These are phyloP conservation scores for Drosophila percnosoma DNA, from an alignment of 2,888 invertebrate species.

Conservation along the genomic window DNA sequence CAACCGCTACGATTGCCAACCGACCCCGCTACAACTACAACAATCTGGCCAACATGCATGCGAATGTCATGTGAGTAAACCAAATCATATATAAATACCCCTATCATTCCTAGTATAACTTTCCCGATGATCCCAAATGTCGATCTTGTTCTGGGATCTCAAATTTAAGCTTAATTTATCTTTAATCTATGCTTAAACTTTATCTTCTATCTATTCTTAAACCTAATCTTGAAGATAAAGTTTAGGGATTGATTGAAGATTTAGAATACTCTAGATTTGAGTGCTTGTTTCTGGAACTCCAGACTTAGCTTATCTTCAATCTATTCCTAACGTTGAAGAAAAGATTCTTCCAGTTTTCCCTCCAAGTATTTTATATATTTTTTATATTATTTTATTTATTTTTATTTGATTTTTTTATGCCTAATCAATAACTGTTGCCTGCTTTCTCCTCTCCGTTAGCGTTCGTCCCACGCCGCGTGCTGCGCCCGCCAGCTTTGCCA, in stretches of 20 bases:
- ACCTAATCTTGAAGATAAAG: not conserved
- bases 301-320: not conserved
- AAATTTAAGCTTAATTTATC: too few species aligned
- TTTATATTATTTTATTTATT: too few species aligned
- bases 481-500: constrained; percentile 85
- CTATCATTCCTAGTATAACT: too few species aligned
- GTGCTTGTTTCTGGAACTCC: not conserved
- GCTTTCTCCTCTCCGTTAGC: constrained; percentile 41
- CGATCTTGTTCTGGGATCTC: too few species aligned
- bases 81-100: too few species aligned
- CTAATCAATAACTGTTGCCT: not conserved
- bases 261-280: not conserved
- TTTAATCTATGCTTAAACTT: too few species aligned
- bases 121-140: too few species aligned
- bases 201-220: not conserved
- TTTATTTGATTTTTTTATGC: not conserved
- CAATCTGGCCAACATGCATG: constrained; percentile 83
- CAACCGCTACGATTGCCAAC: constrained; percentile 15
- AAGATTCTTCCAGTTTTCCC: not conserved
- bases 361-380: not conserved
- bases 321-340: not conserved
- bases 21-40: constrained; percentile 80
- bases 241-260: not conserved
- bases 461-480: constrained; percentile 83
- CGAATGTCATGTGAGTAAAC: constrained; percentile 84